A percentile compares a stretch with the other conserved stretches of the same genome.
Conservation (phyloP, 2,797 vertebrate genomes). For the Bradypodion pumilum region DNA sequence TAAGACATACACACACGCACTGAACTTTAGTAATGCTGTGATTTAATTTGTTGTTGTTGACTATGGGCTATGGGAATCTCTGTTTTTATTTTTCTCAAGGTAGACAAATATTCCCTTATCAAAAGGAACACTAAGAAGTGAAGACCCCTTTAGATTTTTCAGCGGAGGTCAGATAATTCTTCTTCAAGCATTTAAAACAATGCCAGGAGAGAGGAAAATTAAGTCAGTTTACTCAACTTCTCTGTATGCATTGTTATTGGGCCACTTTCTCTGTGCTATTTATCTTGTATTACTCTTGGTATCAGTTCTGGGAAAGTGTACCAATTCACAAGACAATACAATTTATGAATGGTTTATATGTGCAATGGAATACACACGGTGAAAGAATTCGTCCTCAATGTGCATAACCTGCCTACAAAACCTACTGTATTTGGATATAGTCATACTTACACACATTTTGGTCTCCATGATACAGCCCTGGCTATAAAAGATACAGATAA, state of each 20-base stretch:
- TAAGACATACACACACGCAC: neutral
- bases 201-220: too few relatives aligned
- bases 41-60: neutral
- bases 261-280: too few relatives aligned
- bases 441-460: too few relatives aligned
- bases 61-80: neutral
- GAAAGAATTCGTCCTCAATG: neutral
- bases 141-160: neutral
- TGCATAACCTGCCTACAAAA: neutral
- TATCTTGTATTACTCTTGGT: neutral
- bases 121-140: neutral
- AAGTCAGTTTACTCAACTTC: too few relatives aligned
- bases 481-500: neutral
- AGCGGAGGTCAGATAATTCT: neutral
- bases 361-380: neutral
- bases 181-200: neutral
- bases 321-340: neutral
- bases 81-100: neutral
- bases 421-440: neutral
- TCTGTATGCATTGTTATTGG: too few relatives aligned
- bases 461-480: too few relatives aligned
- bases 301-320: neutral
- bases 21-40: neutral
- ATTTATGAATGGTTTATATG: neutral
- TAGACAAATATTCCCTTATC: accelerated